Evolutionary conservation across 2,888 invertebrate genomes (phyloP), one percentile per base, ranked within the genome.

Genomic region (Polydesmus complanatus): DNA sequence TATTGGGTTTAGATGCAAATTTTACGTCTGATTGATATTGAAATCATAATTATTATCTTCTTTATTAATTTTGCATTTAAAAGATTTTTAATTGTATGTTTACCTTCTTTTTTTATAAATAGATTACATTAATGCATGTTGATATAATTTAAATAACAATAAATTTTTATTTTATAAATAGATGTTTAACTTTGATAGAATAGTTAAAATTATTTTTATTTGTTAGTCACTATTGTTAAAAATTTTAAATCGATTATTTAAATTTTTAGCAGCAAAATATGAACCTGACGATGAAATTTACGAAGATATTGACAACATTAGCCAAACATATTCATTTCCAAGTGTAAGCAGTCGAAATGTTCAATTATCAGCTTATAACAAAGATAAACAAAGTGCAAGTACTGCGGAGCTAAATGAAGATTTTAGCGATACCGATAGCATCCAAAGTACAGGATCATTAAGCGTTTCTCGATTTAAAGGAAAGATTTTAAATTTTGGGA

Each of bases 361-460:
- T 37, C 2, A 23, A 11, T 50, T 50, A 22, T 23, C 52, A 27
- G 58, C 22, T 49, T 26, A 19, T 54, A 11, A 47, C 2, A 47
- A 26, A 62, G 82, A 82, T 69, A 82, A 48, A 48, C 60, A 49
- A 37, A 81, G 81, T 69, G 82, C 81, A 82, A 81, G 81, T 69
- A 82, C 62, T 37, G 66, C 65, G 53, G 67, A 67, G 54, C 65
- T 65, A 26, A 65, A 65, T 63, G 82, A 82, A 69, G 83, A 83
- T 69, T 82, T 83, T 69, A 63, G 62, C 47, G 62, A 63, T 21
- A 61, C 52, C 8, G 64, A 63, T 61, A 81, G 81, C 73, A 80
- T 81, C 67, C 76, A 77, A 72, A 75, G 74, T 65, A 76, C n/a
- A 8, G 56, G 63, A 14, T 54, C 26, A 22, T 47, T 62, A 8